These are phyloP conservation scores for Brachylomia viminalis DNA, from an alignment of 2,888 invertebrate species.

Conservation along the genomic window DNA sequence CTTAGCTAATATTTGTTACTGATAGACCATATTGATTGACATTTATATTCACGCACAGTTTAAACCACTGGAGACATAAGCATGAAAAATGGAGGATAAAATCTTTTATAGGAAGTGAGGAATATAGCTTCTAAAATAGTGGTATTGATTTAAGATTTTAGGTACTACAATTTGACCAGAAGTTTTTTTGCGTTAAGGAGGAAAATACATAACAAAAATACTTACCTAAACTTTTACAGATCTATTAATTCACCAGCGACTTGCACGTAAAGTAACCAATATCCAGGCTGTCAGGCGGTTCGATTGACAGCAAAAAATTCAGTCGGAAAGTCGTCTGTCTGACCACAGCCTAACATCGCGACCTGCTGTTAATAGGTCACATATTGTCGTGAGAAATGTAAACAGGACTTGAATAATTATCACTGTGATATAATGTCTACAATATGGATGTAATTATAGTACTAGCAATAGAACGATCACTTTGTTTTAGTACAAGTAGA, in stretches of 20 bases:
- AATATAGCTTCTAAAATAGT: too few relatives aligned
- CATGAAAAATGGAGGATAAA: too few relatives aligned
- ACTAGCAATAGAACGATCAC: background rate
- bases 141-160: too few relatives aligned
- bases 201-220: background rate
- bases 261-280: too few relatives aligned
- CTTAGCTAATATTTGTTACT: too few relatives aligned
- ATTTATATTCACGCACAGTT: too few relatives aligned
- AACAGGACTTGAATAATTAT: slow-evolving; percentile 52
- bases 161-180: too few relatives aligned
- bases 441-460: slow-evolving; percentile 1
- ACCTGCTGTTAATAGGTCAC: slow-evolving; percentile 62
- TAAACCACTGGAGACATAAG: too few relatives aligned
- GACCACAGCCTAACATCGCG: slow-evolving; percentile 41
- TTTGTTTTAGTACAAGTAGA: background rate
- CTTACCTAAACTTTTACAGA: background rate
- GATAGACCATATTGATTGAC: too few relatives aligned
- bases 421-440: slow-evolving; percentile 29
- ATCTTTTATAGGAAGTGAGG: too few relatives aligned
- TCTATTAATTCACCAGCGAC: background rate
- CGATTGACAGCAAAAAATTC: background rate
- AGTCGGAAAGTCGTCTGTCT: slow-evolving; percentile 30
- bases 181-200: too few relatives aligned
- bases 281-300: background rate
- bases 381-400: slow-evolving; percentile 62